Conservation (phyloP, 2,113 vertebrate species). For the Equus quagga region DNA sequence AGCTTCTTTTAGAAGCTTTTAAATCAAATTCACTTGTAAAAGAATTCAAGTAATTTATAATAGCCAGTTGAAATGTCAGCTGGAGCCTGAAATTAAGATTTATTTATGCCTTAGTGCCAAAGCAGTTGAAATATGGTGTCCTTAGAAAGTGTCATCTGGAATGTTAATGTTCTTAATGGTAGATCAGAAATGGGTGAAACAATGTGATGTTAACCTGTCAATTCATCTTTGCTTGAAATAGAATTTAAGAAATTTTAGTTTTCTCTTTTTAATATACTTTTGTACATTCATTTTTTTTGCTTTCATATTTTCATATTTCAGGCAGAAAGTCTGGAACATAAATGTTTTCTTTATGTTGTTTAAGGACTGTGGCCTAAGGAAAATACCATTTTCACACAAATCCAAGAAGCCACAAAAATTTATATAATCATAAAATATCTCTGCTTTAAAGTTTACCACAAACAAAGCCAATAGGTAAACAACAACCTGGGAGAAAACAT, state of each 20-base stretch:
- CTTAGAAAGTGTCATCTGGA: constrained; percentile 34
- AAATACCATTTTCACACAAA: background rate
- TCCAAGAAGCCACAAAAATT: background rate
- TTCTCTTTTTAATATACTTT: constrained; percentile 27
- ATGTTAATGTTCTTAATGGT: constrained; percentile 8
- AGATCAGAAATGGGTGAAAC: background rate
- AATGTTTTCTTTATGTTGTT: constrained; percentile 30
- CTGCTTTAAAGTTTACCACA: constrained; percentile 1
- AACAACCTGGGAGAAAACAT: background rate
- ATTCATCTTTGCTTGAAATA: constrained; percentile 8
- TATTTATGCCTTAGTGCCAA: constrained; percentile 64
- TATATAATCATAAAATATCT: constrained; percentile 15
- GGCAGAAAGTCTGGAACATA: background rate
- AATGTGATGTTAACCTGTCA: background rate
- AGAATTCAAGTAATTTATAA: constrained; percentile 76
- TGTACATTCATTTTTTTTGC: constrained; percentile 1
- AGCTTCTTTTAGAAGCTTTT: constrained; percentile 53
- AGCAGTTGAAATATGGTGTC: constrained; percentile 46
- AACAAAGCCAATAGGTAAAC: background rate
- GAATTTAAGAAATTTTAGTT: background rate
- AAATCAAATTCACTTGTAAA: constrained; percentile 70
- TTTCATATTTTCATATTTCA: constrained; percentile 22
- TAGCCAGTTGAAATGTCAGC: constrained; percentile 65
- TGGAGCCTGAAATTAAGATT: constrained; percentile 67
- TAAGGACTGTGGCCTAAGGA: background rate